Conservation (phyloP, 2,113 vertebrate species). For the Isurus oxyrinchus region DNA sequence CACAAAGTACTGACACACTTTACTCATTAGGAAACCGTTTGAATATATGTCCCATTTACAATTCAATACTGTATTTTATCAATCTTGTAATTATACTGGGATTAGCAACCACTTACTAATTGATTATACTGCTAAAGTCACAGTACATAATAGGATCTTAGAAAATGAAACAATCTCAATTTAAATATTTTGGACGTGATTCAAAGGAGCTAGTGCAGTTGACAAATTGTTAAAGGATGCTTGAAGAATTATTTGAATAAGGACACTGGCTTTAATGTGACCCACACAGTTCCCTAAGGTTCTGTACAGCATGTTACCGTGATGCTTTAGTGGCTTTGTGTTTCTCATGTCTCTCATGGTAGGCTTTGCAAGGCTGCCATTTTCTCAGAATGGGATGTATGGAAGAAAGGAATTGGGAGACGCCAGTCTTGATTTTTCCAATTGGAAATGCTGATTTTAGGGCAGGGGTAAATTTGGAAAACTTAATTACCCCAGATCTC, state of each 20-base stretch:
- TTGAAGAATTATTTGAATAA: neutral
- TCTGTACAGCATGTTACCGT: neutral
- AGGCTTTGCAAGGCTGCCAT: neutral
- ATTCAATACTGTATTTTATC: neutral
- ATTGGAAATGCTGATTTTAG: neutral
- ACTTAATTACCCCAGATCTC: neutral
- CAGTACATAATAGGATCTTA: neutral
- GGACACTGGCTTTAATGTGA: neutral
- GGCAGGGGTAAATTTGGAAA: neutral
- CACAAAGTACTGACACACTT: neutral
- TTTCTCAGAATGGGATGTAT: neutral
- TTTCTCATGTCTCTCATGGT: neutral
- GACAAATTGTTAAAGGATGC: neutral
- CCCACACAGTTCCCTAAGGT: neutral
- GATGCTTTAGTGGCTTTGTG: neutral
- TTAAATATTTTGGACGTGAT: neutral
- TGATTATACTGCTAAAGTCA: neutral
- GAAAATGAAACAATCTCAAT: neutral
- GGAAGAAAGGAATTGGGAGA: neutral
- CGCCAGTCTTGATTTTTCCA: neutral
- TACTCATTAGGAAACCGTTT: neutral
- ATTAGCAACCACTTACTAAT: neutral
- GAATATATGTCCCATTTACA: neutral
- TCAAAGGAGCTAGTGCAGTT: neutral
- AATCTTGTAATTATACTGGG: neutral